Evolutionary conservation across 2,888 invertebrate genomes (phyloP), one percentile per base, ranked within the genome.

Genomic region (Cecidostiba fungosa): DNA sequence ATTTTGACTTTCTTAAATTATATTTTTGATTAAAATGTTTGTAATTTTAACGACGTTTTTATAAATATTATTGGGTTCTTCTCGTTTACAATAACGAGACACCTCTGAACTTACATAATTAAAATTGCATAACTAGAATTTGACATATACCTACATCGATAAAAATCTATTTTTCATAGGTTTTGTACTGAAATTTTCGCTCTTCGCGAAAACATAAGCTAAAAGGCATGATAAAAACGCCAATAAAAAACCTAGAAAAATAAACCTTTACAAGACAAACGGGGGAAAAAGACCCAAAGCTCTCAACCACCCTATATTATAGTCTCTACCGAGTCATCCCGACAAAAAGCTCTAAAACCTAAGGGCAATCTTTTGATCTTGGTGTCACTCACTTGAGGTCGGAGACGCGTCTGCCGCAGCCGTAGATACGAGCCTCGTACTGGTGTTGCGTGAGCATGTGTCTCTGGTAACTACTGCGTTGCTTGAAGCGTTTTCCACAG

Each of bases 401-500:
- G 43, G 77, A 32, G 50, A 39, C 73, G 32, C 36, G 59, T 0
- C 85, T 50, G 3, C 73, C 36, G 62, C 84, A 43, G 16, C 74
- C 26, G 47, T 87, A 86, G 77, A 86, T 62, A 14, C 87, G 73
- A 1, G 23, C 78, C 43, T 86, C 76, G 16, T 12, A 16, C 32
- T 89, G 76, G 81, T 91, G 91, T 54, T 89, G 88, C 0, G 86
- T 90, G 5, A 88, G 87, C 77, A 90, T 87, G 83, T 92, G 92
- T 14, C 90, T 89, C 69, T 88, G 88, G 43, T 88, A 91, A 77
- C 89, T 91, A 85, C 90, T 89, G 14, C 91, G 90, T 79, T 92
- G 93, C 26, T 91, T 92, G 86, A 93, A 93, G 32, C 89, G 88
- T 80, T 91, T 92, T 43, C 87, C 83, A 88, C 94, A 94, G 83